Conservation (phyloP, 2,888 invertebrate species). For the Byasa hedistus region DNA sequence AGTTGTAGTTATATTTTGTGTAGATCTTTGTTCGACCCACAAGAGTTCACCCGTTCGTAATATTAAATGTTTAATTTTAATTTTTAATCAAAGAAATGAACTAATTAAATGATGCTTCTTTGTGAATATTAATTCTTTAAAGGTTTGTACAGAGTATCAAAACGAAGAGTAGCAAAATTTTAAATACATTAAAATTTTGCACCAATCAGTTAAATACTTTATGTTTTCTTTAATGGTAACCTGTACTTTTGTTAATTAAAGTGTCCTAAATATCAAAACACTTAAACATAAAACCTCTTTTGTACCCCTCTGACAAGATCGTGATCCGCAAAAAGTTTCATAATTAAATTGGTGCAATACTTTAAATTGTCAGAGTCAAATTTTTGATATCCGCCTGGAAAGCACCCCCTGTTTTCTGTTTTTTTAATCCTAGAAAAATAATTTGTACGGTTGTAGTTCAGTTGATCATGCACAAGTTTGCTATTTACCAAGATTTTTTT, state of each 20-base stretch:
- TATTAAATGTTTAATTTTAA: conserved; percentile 1
- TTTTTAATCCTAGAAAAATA: no score
- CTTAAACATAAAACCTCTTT: not conserved
- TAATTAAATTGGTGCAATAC: not conserved
- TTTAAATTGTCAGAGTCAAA: not conserved
- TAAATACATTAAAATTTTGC: not conserved
- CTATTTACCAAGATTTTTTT: no score
- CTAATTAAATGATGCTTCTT: not conserved
- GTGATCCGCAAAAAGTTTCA: not conserved
- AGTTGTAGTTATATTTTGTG: conserved; percentile 45
- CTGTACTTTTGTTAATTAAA: not conserved
- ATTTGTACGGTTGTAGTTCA: no score
- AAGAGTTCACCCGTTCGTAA: not conserved
- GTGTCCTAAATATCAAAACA: not conserved
- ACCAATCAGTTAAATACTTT: not conserved
- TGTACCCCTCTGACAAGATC: not conserved
- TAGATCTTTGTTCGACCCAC: conserved; percentile 43
- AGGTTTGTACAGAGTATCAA: not conserved
- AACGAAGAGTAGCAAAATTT: not conserved
- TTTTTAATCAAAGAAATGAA: not conserved
- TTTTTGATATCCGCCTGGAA: not conserved
- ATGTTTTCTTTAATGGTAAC: not conserved
- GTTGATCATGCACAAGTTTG: no score
- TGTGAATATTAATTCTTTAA: not conserved
- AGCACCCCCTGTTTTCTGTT: not conserved